Evolutionary conservation across 2,888 invertebrate species (phyloP).

Genomic region (Tenthredo scrophulariae): DNA sequence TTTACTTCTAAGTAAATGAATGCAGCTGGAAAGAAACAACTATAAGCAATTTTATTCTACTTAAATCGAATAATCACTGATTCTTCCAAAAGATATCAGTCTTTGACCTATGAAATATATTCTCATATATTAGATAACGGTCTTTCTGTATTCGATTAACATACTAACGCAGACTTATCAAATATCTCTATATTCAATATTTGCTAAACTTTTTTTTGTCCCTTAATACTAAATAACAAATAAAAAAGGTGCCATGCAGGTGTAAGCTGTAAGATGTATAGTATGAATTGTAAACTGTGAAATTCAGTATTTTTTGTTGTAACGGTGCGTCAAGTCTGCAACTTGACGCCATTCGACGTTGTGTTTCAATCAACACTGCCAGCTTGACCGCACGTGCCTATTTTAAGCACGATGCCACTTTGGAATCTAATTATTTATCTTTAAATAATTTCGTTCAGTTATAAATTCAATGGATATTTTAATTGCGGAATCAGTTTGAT

Average conservation of each 20-base stretch:
- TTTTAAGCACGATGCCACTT: constrained; percentile 38
- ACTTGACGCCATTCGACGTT: constrained; percentile 56
- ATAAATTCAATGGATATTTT: constrained; percentile 12
- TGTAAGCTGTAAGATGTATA: constrained; percentile 29
- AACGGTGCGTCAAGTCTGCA: constrained; percentile 56
- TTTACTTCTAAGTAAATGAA: background rate
- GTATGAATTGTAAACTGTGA: constrained; percentile 35
- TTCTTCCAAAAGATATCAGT: background rate
- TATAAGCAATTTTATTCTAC: background rate
- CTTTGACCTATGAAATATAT: background rate
- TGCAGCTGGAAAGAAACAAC: background rate
- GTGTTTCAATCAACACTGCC: constrained; percentile 59
- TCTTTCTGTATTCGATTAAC: background rate
- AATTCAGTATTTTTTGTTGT: constrained; percentile 49
- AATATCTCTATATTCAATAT: background rate
- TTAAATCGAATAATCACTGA: background rate
- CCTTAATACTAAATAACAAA: background rate
- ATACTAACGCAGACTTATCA: no score
- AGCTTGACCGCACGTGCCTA: constrained; percentile 56
- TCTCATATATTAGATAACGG: background rate
- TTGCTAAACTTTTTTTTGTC: background rate
- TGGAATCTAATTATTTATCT: constrained; percentile 5
- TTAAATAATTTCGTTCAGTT: constrained; percentile 6
- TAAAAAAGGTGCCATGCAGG: background rate
- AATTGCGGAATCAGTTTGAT: background rate